Percentiles rank a stretch among this genome's conserved stretches.
phyloP scores from a whole-genome alignment of 2,113 vertebrate genomes.

The Rhynchomys soricoides region DNA sequence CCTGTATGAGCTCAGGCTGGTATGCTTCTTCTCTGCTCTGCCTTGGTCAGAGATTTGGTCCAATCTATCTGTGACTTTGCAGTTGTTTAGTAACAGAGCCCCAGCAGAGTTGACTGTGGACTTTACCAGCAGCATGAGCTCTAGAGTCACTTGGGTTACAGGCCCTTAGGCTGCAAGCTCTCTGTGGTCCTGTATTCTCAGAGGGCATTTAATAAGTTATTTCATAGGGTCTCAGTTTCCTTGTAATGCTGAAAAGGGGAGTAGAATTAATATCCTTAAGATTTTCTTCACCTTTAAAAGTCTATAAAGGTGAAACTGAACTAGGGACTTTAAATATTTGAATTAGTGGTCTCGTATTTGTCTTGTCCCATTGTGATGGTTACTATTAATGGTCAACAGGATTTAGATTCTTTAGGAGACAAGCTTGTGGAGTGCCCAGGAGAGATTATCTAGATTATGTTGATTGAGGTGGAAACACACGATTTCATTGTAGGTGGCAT shows the following conservation, averaged over 20 bases:
- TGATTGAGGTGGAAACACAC: too few relatives aligned
- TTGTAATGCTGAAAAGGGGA: background rate
- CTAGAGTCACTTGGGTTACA: fast-evolving
- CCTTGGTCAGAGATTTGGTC: background rate
- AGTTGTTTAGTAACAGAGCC: background rate
- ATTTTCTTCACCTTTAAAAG: background rate
- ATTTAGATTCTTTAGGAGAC: background rate
- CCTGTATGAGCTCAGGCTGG: background rate
- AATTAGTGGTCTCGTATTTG: background rate
- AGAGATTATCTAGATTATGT: background rate
- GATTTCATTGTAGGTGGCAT: background rate
- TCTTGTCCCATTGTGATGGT: background rate
- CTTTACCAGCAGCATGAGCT: background rate
- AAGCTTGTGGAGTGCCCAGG: background rate
- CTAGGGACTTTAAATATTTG: background rate
- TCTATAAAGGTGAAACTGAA: constrained; percentile 4
- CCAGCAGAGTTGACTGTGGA: background rate
- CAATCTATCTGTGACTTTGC: background rate
- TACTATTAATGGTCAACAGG: background rate
- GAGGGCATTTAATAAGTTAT: background rate
- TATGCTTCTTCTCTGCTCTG: background rate
- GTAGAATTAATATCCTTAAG: background rate
- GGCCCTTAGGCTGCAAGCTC: background rate
- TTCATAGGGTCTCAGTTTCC: background rate
- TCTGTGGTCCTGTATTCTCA: background rate